phyloP scores from a whole-genome alignment of 2,113 vertebrate species.

The Serinus canaria region DNA sequence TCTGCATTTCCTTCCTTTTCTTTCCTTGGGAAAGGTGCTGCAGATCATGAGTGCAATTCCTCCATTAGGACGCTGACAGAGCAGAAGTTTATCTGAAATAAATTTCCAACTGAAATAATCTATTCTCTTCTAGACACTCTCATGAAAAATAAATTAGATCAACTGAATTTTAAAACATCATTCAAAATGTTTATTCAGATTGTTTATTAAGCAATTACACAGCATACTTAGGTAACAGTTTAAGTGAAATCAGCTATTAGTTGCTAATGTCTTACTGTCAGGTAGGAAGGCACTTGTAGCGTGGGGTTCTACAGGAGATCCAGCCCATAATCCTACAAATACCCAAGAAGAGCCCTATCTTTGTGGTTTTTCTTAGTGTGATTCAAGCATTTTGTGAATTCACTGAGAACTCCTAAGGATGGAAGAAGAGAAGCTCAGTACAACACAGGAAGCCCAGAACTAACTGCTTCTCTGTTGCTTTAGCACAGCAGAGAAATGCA shows the following conservation, averaged over 20 bases:
- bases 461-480: background rate
- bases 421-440: background rate
- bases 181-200: background rate
- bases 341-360: background rate
- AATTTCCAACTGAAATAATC: background rate
- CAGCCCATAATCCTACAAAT: background rate
- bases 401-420: background rate
- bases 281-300: background rate
- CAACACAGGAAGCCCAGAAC: background rate
- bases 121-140: background rate
- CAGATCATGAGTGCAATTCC: background rate
- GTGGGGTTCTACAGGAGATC: background rate
- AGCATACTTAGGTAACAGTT: background rate
- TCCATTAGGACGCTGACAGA: background rate
- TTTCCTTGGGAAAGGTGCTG: background rate
- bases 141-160: background rate
- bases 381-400: background rate
- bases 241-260: background rate
- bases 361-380: background rate
- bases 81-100: background rate
- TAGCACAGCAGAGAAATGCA: background rate
- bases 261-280: background rate
- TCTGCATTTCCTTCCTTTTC: constrained; percentile 27
- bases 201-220: background rate
- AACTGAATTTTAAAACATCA: background rate